A percentile compares a stretch with the other conserved stretches of the same genome.
Conservation (phyloP, 2,797 vertebrate species). For the Etheostoma nigrum region DNA sequence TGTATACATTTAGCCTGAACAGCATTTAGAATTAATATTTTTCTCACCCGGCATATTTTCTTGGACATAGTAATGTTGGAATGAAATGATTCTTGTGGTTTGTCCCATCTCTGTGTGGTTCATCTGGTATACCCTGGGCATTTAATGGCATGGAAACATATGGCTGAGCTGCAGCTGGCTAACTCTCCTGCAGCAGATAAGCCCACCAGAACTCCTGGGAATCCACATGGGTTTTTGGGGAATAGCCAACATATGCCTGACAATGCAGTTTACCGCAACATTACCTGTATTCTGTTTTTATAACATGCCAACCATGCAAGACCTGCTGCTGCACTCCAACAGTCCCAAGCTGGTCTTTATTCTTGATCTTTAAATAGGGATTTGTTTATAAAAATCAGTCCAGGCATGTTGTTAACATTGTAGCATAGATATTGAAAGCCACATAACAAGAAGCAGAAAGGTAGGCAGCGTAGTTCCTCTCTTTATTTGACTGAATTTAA, state of each 20-base stretch:
- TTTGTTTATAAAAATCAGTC: constrained; percentile 4
- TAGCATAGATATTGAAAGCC: background rate
- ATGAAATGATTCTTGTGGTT: background rate
- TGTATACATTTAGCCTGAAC: too few relatives aligned
- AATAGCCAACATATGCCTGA: constrained; percentile 62
- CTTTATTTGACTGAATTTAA: background rate
- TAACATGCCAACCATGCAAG: constrained; percentile 5
- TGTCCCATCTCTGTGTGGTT: constrained; percentile 12
- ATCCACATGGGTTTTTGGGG: constrained; percentile 42
- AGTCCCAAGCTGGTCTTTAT: constrained; percentile 7
- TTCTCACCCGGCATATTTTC: background rate
- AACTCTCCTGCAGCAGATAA: constrained; percentile 43
- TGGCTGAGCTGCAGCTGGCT: constrained; percentile 58
- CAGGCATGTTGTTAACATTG: background rate
- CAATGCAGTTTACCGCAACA: constrained; percentile 57
- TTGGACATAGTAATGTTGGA: background rate
- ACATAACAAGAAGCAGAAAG: background rate
- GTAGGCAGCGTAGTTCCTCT: background rate
- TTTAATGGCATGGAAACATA: constrained; percentile 58
- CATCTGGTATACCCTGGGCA: constrained; percentile 27
- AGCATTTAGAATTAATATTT: background rate
- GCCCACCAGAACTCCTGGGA: constrained; percentile 48
- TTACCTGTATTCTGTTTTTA: constrained; percentile 50
- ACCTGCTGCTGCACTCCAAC: constrained; percentile 1
- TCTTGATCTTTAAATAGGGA: background rate